Conservation (phyloP, 1,140 invertebrate genomes). For the Tetramorium alpestre region DNA sequence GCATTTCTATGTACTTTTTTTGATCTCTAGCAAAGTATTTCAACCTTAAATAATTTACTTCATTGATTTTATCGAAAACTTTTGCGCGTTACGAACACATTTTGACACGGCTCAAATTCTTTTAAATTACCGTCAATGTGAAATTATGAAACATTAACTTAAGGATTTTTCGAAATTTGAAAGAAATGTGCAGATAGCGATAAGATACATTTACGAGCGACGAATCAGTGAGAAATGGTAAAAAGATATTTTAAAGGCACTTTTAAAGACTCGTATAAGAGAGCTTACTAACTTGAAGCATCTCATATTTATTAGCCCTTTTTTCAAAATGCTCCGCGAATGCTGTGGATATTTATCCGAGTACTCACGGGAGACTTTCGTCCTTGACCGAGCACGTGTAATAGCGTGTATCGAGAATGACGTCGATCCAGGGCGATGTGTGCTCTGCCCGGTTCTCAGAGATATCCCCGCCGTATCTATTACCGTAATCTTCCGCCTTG, state of each 20-base stretch:
- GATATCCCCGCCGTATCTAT: conserved; percentile 46
- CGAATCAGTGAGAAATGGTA: not conserved
- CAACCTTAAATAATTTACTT: not conserved
- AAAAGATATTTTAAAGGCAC: not conserved
- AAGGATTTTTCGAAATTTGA: not conserved
- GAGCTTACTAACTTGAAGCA: not conserved
- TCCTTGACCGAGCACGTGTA: conserved; percentile 55
- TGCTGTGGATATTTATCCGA: conserved; percentile 32
- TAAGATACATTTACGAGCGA: not conserved
- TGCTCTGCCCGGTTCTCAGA: conserved; percentile 11
- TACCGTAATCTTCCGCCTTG: conserved; percentile 61
- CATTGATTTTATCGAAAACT: not conserved
- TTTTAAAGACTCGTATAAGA: conserved; percentile 21
- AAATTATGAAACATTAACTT: not conserved
- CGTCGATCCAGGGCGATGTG: conserved; percentile 27
- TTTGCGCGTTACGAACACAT: not conserved
- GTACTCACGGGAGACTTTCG: conserved; percentile 34
- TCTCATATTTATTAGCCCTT: conserved; percentile 22
- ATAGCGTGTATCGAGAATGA: conserved; percentile 49
- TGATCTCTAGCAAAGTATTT: not conserved
- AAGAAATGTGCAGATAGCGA: not conserved
- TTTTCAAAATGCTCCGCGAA: not conserved
- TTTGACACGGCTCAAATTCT: not conserved
- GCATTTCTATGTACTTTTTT: not conserved
- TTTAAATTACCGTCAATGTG: not conserved